phyloP scores from a whole-genome alignment of 2,113 vertebrate species.

The Lethenteron reissneri region DNA sequence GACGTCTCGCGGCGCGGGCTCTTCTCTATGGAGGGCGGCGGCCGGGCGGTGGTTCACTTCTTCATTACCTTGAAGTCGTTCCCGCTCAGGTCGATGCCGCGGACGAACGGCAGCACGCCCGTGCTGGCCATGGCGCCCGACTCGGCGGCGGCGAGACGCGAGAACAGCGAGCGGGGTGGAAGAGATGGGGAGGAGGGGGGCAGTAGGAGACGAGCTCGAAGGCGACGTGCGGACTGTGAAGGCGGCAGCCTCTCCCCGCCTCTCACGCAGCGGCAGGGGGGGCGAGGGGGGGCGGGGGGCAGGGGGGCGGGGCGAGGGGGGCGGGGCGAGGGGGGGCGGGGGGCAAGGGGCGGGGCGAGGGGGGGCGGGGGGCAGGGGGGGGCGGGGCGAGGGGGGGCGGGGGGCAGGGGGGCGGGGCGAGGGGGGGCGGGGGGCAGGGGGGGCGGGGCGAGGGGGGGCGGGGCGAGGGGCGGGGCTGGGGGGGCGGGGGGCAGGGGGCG shows the following conservation, averaged over 20 bases:
- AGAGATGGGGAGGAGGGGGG: not conserved
- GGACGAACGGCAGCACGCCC: conserved; percentile 4
- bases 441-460: not conserved
- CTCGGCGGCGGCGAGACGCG: not conserved
- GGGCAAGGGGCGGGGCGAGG: no score
- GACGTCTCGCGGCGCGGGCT: no score
- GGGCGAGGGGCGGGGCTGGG: no score
- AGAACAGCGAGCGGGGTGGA: not conserved
- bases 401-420: not conserved
- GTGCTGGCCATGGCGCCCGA: not conserved
- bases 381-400: no score
- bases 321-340: no score
- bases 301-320: no score
- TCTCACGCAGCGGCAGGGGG: not conserved
- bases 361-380: no score
- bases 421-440: not conserved
- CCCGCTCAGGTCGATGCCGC: conserved; percentile 6
- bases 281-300: not conserved
- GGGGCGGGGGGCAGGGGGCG: no score
- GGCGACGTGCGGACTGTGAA: not conserved
- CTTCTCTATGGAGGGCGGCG: no score
- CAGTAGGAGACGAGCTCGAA: not conserved
- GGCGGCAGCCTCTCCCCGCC: not conserved
- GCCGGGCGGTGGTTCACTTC: no score
- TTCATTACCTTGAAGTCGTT: not conserved